These are phyloP conservation scores for Chrysopa pallens DNA, from an alignment of 1,140 invertebrate genomes.

Conservation along the genomic window DNA sequence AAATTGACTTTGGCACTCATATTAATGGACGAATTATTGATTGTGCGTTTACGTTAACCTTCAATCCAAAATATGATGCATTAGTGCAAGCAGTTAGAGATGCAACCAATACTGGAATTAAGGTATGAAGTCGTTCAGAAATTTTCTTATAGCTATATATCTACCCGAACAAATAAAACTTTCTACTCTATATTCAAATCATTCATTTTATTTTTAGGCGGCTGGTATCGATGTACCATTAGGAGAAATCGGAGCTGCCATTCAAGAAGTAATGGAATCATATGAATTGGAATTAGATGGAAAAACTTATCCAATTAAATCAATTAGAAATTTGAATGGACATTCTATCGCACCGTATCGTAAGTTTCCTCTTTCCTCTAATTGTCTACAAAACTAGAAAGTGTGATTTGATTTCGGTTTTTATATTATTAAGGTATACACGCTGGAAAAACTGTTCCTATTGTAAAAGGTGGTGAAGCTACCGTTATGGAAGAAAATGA, in stretches of 20 bases:
- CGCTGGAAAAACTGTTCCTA: conserved; percentile 98
- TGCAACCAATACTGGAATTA: conserved; percentile 95
- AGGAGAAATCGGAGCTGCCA: conserved; percentile 92
- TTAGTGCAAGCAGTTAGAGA: conserved; percentile 91
- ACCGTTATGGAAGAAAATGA: conserved; percentile 98
- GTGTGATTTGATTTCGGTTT: neutral
- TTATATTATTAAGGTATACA: conserved; percentile 58
- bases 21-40: conserved; percentile 98
- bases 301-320: conserved; percentile 91
- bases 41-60: conserved; percentile 94
- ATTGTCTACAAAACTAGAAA: neutral
- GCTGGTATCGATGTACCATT: conserved; percentile 94
- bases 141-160: no score
- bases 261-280: conserved; percentile 99
- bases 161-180: no score
- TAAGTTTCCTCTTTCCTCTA: conserved; percentile 25
- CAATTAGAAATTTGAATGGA: conserved; percentile 95
- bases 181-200: no score
- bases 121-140: conserved; percentile 23
- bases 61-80: conserved; percentile 94
- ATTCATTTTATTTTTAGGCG: conserved; percentile 23
- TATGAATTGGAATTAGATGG: conserved; percentile 98
- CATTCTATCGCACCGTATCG: conserved; percentile 95
- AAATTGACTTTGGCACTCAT: conserved; percentile 99
- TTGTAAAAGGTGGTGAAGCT: conserved; percentile 96